A percentile compares a stretch with the other conserved stretches of the same genome.
These are phyloP conservation scores for Hypercompe scribonia DNA, from an alignment of 2,888 invertebrate genomes.

Conservation along the genomic window DNA sequence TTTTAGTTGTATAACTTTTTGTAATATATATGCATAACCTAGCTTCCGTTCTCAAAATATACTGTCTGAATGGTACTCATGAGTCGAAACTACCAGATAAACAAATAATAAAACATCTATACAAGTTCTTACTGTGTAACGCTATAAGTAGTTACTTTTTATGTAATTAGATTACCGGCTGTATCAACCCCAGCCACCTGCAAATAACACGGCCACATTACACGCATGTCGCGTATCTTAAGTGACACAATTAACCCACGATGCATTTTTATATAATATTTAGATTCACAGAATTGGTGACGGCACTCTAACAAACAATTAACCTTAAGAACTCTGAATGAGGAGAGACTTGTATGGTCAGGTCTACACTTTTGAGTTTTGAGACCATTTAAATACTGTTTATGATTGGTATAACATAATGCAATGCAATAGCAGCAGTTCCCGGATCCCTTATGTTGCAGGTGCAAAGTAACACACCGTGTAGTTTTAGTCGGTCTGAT, in stretches of 20 bases:
- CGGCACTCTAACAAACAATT: conserved; percentile 56
- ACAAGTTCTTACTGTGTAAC: too few species aligned
- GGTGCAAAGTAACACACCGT: too few species aligned
- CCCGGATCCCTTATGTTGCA: too few species aligned
- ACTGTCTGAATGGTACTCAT: too few species aligned
- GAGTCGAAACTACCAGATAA: too few species aligned
- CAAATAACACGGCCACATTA: conserved; percentile 34
- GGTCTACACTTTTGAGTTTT: conserved; percentile 27
- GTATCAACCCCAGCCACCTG: conserved; percentile 20
- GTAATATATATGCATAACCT: too few species aligned
- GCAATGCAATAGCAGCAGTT: not conserved
- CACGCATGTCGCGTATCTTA: conserved; percentile 37
- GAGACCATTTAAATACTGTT: conserved; percentile 20
- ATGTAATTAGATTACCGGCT: conserved; percentile 10
- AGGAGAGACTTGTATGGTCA: conserved; percentile 28
- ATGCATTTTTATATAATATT: conserved; percentile 52
- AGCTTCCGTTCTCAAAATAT: too few species aligned
- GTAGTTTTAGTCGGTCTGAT: too few species aligned
- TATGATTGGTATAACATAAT: not conserved
- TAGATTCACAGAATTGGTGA: conserved; percentile 51
- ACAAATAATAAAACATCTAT: not conserved
- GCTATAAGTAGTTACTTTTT: not conserved
- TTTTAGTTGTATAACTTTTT: too few species aligned
- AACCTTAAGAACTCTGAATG: conserved; percentile 34
- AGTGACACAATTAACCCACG: conserved; percentile 43